These are phyloP conservation scores for Idaea aversata DNA, from an alignment of 2,888 invertebrate genomes.

Conservation along the genomic window DNA sequence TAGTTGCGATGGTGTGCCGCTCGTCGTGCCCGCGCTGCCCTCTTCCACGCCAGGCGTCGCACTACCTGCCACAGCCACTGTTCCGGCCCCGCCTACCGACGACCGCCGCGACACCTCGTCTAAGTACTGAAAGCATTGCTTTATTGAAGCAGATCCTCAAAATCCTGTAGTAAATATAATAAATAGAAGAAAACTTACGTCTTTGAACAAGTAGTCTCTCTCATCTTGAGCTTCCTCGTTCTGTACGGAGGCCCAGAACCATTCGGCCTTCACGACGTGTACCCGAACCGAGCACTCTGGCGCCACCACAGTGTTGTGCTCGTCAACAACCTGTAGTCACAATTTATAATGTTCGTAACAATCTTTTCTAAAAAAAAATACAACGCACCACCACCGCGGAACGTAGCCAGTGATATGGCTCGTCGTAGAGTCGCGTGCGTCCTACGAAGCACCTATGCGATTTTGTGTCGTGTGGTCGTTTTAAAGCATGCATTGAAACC, in stretches of 20 bases:
- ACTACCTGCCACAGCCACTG: constrained; percentile 30
- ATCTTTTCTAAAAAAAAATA: constrained; percentile 8
- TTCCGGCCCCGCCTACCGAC: constrained; percentile 58
- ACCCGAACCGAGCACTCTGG: constrained; percentile 86
- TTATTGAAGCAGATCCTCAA: neutral
- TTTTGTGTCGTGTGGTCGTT: constrained; percentile 30
- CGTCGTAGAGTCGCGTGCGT: constrained; percentile 33
- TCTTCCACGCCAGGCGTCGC: constrained; percentile 32
- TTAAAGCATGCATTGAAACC: constrained; percentile 53
- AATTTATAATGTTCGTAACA: constrained; percentile 7
- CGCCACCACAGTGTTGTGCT: constrained; percentile 85
- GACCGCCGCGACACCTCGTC: constrained; percentile 75
- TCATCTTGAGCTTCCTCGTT: constrained; percentile 96
- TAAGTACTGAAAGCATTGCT: constrained; percentile 54
- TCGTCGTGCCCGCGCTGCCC: constrained; percentile 31
- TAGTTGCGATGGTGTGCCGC: constrained; percentile 63
- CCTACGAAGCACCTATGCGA: constrained; percentile 47
- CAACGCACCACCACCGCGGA: neutral
- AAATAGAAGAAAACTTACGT: constrained; percentile 80
- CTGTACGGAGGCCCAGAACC: constrained; percentile 99
- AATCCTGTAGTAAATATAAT: neutral
- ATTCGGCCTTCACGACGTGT: constrained; percentile 93
- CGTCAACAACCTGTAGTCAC: constrained; percentile 88
- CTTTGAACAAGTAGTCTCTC: constrained; percentile 92
- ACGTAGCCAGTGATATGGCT: constrained; percentile 17